phyloP scores from a whole-genome alignment of 2,797 vertebrate genomes.

The Chelidonichthys spinosus region DNA sequence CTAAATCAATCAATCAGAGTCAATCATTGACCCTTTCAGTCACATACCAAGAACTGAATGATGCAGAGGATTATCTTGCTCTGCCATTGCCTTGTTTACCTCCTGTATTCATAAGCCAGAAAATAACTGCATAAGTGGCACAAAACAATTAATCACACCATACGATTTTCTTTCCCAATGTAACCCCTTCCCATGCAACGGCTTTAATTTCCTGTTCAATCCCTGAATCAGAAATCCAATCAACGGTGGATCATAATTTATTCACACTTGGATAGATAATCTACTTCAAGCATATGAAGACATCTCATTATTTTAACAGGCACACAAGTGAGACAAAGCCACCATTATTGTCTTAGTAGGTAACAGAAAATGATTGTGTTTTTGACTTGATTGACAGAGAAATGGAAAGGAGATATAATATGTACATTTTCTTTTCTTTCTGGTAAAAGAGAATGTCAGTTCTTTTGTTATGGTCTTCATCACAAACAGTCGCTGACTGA shows the following conservation, averaged over 20 bases:
- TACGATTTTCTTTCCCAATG: constrained; percentile 57
- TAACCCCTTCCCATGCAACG: constrained; percentile 53
- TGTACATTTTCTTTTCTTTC: constrained; percentile 9
- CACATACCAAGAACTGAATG: constrained; percentile 63
- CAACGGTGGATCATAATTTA: constrained; percentile 72
- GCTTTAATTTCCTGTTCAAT: constrained; percentile 77
- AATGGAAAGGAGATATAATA: constrained; percentile 24
- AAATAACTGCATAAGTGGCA: constrained; percentile 65
- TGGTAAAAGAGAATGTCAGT: background rate
- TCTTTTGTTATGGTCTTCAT: constrained; percentile 14
- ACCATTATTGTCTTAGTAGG: constrained; percentile 28
- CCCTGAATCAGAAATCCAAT: constrained; percentile 74
- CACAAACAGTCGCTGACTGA: background rate
- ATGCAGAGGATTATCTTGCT: constrained; percentile 63
- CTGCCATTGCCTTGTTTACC: constrained; percentile 67
- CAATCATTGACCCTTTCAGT: constrained; percentile 82
- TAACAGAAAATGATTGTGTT: constrained; percentile 25
- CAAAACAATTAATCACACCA: constrained; percentile 72
- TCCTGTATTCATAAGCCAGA: constrained; percentile 57
- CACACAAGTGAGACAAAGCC: constrained; percentile 40
- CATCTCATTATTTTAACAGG: constrained; percentile 65
- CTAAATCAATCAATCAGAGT: constrained; percentile 76
- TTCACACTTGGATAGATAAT: constrained; percentile 65
- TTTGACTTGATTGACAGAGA: constrained; percentile 45
- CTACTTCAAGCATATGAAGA: constrained; percentile 69